Conservation (phyloP, 2,113 vertebrate species). For the Microcebus ravelobensis region DNA sequence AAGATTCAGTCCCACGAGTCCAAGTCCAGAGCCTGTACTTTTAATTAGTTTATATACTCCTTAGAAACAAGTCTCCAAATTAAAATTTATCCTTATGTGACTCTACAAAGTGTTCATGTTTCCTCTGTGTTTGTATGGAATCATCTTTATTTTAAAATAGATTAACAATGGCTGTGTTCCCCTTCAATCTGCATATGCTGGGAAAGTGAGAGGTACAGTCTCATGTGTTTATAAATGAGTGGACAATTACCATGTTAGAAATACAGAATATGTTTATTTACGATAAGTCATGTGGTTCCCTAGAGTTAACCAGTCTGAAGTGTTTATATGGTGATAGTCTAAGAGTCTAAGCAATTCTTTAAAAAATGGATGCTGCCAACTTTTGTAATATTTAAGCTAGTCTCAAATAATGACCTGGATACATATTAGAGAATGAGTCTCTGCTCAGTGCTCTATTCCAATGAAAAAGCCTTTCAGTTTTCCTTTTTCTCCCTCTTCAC, state of each 20-base stretch:
- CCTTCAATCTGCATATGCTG: not conserved
- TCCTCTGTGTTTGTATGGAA: not conserved
- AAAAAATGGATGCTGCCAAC: not conserved
- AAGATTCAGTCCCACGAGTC: not conserved
- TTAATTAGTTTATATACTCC: not conserved
- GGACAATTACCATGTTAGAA: not conserved
- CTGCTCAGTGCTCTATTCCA: not conserved
- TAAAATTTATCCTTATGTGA: slow-evolving; percentile 15
- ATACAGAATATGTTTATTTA: not conserved
- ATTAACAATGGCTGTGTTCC: not conserved
- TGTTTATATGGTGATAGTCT: slow-evolving; percentile 33
- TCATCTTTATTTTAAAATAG: slow-evolving; percentile 40
- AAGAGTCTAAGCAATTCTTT: slow-evolving; percentile 3
- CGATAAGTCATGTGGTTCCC: not conserved
- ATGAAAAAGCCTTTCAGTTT: not conserved
- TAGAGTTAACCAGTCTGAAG: not conserved
- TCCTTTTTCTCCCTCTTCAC: not conserved
- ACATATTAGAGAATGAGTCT: not conserved
- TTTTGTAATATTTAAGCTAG: slow-evolving; percentile 27
- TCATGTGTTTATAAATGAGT: not conserved
- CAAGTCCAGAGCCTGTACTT: not conserved
- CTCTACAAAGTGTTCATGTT: not conserved
- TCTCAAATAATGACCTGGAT: not conserved
- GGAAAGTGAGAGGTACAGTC: not conserved
- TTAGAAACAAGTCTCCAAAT: slow-evolving; percentile 7